Percentiles rank a stretch among this genome's conserved stretches.
phyloP scores from a whole-genome alignment of 2,888 invertebrate species.

The Asteroscopus sphinx region DNA sequence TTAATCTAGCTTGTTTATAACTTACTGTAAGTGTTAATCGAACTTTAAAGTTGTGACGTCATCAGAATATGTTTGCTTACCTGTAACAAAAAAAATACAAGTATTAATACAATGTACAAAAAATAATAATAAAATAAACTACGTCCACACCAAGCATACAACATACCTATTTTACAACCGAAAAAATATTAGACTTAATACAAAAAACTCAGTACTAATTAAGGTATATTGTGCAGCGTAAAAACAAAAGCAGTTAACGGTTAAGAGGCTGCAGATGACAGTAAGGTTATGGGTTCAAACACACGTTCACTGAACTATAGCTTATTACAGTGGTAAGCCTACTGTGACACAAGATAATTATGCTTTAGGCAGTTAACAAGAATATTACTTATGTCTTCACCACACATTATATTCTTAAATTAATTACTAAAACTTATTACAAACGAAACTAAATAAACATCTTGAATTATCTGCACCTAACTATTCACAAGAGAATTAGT shows the following conservation, averaged over 20 bases:
- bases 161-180: too few species aligned
- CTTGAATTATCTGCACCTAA: conserved; percentile 1
- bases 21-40: neutral
- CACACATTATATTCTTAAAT: neutral
- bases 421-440: conserved; percentile 11
- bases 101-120: neutral
- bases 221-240: too few species aligned
- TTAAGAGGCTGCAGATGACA: too few species aligned
- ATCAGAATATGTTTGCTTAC: conserved; percentile 26
- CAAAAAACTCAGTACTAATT: too few species aligned
- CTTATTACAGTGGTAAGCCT: too few species aligned
- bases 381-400: neutral
- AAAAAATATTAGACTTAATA: too few species aligned
- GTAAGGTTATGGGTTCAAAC: too few species aligned
- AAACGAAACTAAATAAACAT: neutral
- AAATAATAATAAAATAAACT: neutral
- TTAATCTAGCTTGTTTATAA: too few species aligned
- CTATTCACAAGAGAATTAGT: conserved; percentile 15
- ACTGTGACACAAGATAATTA: too few species aligned
- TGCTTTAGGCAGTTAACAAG: neutral
- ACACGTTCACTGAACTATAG: too few species aligned
- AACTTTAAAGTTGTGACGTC: neutral
- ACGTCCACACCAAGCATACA: too few species aligned
- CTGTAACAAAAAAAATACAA: conserved; percentile 47
- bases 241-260: too few species aligned